Evolutionary conservation across 2,113 vertebrate genomes (phyloP), one percentile per base, ranked within the genome.

Genomic region (Ammodytes dubius): DNA sequence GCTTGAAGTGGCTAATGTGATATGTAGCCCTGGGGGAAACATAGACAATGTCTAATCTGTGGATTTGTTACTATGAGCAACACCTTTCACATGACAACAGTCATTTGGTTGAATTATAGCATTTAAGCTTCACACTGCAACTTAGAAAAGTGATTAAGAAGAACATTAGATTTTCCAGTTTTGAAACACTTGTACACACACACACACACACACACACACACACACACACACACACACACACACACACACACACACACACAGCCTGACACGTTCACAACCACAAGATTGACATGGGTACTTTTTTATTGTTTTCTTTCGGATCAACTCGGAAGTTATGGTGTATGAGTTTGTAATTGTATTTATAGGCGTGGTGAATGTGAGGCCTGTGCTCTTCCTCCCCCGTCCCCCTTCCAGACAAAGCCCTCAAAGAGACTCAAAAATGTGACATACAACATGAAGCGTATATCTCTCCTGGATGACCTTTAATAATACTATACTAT

Each of bases 321-420:
- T 82, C 58, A 70, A 66, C 53, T 54, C 42, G 59, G 86, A 89
- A 77, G 27, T 91, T 88, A 91, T 90, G 79, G n/a, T 90, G 87
- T 91, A 87, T 89, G 81, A 90, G 77, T 92, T 91, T 82, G 82
- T 77, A 59, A 43, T 88, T 88, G 74, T 94, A 90, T 93, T 94
- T 94, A 92, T 92, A 85, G 70, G 84, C 89, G 86, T 85, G 87
- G 74, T 91, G 88, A 87, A 90, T 87, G 81, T 88, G n/a, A 88
- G 88, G 61, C 68, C 50, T 75, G 71, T 76, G 74, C 46, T 79
- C 77, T 77, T 70, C 37, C 72, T 57, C 19, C 40, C 57, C 65
- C 8, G 46, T 65, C 46, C 49, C 13, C 47, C 70, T 63, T 17
- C 19, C 53, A 74, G 83, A 87, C 84, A 86, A 83, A 81, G 82